These are phyloP conservation scores for Parthenolecanium corni DNA, from an alignment of 2,888 invertebrate species.

Conservation along the genomic window DNA sequence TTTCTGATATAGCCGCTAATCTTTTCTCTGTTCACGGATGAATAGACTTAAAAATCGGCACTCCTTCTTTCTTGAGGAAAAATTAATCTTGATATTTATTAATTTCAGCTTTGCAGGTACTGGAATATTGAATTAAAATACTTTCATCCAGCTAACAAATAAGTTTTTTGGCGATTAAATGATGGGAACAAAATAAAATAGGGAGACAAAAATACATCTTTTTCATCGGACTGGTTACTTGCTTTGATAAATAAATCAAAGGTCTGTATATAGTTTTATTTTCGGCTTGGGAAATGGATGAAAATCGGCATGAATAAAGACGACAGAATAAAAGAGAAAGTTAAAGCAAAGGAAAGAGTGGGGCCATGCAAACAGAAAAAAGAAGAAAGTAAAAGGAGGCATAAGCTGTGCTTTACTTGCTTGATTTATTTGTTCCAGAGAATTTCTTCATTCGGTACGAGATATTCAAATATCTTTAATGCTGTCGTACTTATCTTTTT, in stretches of 20 bases:
- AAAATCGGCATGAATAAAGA: background rate
- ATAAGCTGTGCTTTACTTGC: conserved; percentile 20
- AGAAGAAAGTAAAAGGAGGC: background rate
- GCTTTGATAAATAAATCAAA: conserved; percentile 21
- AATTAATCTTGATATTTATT: too few species aligned
- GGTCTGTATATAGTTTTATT: conserved; percentile 5
- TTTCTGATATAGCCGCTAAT: too few species aligned
- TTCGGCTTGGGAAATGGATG: conserved; percentile 6
- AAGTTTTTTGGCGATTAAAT: too few species aligned
- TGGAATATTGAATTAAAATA: too few species aligned
- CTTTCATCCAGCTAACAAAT: too few species aligned
- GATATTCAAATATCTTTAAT: conserved; percentile 23
- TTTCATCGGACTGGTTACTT: conserved; percentile 16
- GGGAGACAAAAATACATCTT: too few species aligned
- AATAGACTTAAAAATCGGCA: too few species aligned
- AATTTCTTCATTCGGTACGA: conserved; percentile 22
- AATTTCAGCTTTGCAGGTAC: too few species aligned
- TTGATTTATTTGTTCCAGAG: conserved; percentile 25
- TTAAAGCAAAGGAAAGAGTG: background rate
- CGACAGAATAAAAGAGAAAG: background rate
- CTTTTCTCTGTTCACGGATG: too few species aligned
- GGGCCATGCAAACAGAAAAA: background rate
- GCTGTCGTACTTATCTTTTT: conserved; percentile 23
- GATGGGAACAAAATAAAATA: too few species aligned
- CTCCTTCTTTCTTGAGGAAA: too few species aligned